Conservation (phyloP, 2,797 vertebrate genomes). For the Apogon talboti region DNA sequence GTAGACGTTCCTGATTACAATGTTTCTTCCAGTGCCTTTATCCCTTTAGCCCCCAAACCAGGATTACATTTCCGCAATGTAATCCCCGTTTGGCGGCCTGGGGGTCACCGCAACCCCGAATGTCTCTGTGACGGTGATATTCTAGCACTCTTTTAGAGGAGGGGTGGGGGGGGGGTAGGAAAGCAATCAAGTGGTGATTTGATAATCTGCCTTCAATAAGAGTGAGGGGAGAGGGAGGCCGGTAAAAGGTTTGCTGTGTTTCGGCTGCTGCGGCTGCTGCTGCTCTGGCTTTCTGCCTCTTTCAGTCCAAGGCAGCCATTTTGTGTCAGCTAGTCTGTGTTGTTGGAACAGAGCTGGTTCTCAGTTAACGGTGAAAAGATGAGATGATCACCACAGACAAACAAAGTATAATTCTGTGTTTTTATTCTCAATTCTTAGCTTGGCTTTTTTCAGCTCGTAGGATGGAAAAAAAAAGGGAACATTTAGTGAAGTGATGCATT, state of each 20-base stretch:
- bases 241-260: slow-evolving; percentile 49
- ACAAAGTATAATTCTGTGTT: background rate
- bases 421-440: slow-evolving; percentile 1
- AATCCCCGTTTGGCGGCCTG: slow-evolving; percentile 55
- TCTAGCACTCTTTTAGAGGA: slow-evolving; percentile 19
- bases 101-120: slow-evolving; percentile 50
- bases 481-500: slow-evolving; percentile 32
- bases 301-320: slow-evolving; percentile 74
- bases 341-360: slow-evolving; percentile 41
- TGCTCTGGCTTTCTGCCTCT: slow-evolving; percentile 63
- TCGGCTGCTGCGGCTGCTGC: slow-evolving; percentile 41
- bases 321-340: slow-evolving; percentile 68
- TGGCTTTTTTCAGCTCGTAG: slow-evolving; percentile 4
- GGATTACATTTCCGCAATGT: slow-evolving; percentile 72
- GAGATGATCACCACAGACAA: slow-evolving; percentile 24
- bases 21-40: slow-evolving; percentile 66
- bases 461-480: background rate
- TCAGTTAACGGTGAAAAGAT: slow-evolving; percentile 34
- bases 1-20: slow-evolving; percentile 69
- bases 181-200: slow-evolving; percentile 65
- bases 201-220: slow-evolving; percentile 59
- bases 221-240: slow-evolving; percentile 33
- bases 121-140: slow-evolving; percentile 42
- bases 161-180: background rate
- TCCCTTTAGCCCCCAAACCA: slow-evolving; percentile 68